Conservation (phyloP, 2,797 vertebrate species). For the Pogoniulus pusillus region DNA sequence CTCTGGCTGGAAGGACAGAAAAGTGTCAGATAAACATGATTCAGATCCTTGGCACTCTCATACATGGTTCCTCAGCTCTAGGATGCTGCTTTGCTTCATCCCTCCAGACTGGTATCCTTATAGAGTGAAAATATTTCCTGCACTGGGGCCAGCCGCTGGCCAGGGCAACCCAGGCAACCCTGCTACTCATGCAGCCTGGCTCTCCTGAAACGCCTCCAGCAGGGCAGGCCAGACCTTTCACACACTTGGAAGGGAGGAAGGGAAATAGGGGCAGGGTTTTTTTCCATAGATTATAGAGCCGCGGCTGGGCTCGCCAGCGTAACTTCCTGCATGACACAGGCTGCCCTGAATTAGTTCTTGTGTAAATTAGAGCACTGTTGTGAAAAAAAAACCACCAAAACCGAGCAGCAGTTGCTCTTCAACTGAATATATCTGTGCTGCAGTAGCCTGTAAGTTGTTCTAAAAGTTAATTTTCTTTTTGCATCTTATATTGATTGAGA, state of each 20-base stretch:
- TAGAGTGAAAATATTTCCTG: conserved; percentile 17
- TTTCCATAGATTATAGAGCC: conserved; percentile 49
- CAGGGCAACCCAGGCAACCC: not conserved
- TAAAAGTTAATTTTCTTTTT: not conserved
- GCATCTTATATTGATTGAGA: not conserved
- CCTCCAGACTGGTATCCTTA: not conserved
- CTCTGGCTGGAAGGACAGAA: not conserved
- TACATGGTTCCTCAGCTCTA: not conserved
- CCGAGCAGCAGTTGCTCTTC: not conserved
- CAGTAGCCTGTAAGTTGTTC: not conserved
- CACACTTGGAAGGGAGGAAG: conserved; percentile 57
- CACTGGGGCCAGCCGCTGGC: not conserved
- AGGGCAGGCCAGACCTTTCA: conserved; percentile 64
- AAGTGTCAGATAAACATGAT: not conserved
- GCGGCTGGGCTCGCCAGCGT: not conserved
- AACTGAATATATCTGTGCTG: not conserved
- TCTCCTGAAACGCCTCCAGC: conserved; percentile 7
- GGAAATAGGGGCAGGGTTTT: conserved; percentile 52
- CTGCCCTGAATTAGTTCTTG: conserved; percentile 36
- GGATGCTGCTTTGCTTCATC: not conserved
- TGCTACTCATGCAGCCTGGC: not conserved
- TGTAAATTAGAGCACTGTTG: conserved; percentile 15
- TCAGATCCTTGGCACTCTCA: not conserved
- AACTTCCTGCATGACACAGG: conserved; percentile 63
- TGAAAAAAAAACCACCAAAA: not conserved